A percentile compares a stretch with the other conserved stretches of the same genome.
phyloP scores from a whole-genome alignment of 2,797 vertebrate genomes.

The Lepus oiostolus region DNA sequence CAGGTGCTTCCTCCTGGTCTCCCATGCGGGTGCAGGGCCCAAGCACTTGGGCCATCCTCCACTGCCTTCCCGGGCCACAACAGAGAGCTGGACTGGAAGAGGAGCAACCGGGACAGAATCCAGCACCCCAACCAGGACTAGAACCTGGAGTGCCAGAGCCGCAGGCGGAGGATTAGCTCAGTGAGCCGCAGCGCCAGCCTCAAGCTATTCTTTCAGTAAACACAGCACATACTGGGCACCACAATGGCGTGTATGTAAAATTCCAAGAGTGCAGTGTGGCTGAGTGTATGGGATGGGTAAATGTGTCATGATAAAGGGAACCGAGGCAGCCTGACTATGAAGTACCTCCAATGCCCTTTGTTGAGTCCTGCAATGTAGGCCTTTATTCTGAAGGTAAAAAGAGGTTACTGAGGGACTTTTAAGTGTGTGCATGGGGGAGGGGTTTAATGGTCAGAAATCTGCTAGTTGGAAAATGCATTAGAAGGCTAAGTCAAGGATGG shows the following conservation, averaged over 20 bases:
- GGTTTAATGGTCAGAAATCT: background rate
- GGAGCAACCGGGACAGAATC: no score
- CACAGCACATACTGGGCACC: background rate
- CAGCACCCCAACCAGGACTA: no score
- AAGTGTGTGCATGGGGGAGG: background rate
- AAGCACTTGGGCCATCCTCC: no score
- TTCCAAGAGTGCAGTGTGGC: background rate
- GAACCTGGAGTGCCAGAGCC: no score
- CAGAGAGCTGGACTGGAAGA: no score
- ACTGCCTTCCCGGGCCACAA: no score
- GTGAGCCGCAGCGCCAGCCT: no score
- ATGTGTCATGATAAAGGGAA: background rate
- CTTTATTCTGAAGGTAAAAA: constrained; percentile 13
- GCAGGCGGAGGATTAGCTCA: no score
- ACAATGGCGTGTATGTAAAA: background rate
- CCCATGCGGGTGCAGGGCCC: no score
- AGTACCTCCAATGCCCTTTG: background rate
- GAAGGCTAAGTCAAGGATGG: background rate
- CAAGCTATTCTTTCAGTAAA: background rate
- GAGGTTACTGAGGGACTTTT: background rate
- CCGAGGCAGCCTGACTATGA: background rate
- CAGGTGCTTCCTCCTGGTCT: no score
- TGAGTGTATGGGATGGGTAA: background rate
- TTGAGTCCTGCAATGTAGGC: background rate
- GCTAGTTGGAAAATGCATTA: background rate